phyloP scores from a whole-genome alignment of 2,888 invertebrate species.

The Terebella lapidaria region DNA sequence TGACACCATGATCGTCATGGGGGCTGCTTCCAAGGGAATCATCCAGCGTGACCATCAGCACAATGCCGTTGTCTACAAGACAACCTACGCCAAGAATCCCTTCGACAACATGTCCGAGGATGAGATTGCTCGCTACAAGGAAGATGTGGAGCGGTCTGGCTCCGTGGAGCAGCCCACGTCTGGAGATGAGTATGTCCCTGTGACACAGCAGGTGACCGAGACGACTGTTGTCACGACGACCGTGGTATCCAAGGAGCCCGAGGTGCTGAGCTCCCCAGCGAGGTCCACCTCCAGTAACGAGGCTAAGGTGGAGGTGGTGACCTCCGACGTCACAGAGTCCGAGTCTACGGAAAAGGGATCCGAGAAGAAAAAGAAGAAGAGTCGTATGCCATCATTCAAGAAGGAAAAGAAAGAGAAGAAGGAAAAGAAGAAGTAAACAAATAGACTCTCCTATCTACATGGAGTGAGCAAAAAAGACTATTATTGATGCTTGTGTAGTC shows the following conservation, averaged over 20 bases:
- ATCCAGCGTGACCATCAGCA: conserved; percentile 98
- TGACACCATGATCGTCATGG: conserved; percentile 59
- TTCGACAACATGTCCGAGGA: conserved; percentile 94
- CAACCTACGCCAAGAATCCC: conserved; percentile 97
- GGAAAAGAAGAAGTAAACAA: no score
- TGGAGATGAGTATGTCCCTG: no score
- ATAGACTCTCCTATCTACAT: no score
- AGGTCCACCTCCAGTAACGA: conserved; percentile 49
- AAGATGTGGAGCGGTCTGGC: no score
- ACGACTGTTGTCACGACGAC: no score
- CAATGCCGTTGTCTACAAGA: conserved; percentile 93
- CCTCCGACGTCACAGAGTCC: no score
- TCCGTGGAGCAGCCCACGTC: no score
- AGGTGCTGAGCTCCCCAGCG: conserved; percentile 63
- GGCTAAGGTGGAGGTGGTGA: no score
- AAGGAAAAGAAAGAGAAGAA: conserved; percentile 75
- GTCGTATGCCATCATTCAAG: conserved; percentile 95
- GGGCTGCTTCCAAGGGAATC: conserved; percentile 94
- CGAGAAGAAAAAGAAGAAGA: conserved; percentile 85
- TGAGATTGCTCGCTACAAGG: conserved; percentile 79
- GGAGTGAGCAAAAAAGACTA: no score
- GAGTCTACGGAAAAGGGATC: conserved; percentile 84
- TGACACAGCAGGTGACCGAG: no score
- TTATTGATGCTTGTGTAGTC: no score
- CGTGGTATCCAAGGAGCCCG: no score